These are phyloP conservation scores for Myrmecophaga tridactyla DNA, from an alignment of 2,113 vertebrate species.

Conservation along the genomic window DNA sequence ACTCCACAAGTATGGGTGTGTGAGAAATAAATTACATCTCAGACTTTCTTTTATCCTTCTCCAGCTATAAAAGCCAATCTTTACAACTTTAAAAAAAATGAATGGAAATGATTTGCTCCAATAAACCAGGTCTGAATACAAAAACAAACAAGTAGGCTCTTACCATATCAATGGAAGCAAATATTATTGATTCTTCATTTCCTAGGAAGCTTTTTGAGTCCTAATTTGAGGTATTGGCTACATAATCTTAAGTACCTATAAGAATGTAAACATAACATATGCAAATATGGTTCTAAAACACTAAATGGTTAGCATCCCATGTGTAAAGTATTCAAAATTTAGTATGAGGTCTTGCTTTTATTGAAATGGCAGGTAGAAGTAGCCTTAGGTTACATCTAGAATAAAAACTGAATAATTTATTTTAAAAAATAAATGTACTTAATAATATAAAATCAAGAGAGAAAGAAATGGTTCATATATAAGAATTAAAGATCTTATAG, in stretches of 20 bases:
- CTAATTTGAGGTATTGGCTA: not conserved
- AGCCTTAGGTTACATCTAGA: not conserved
- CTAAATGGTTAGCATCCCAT: not conserved
- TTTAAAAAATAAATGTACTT: not conserved
- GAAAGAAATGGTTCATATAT: not conserved
- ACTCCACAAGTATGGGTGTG: not conserved
- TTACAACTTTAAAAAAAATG: not conserved
- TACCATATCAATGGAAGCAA: not conserved
- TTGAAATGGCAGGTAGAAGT: not conserved
- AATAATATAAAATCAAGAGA: conserved; percentile 29
- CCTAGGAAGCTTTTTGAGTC: not conserved
- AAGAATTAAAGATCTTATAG: not conserved
- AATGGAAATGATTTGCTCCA: not conserved
- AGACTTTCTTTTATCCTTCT: not conserved
- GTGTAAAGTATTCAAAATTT: not conserved
- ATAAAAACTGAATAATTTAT: not conserved
- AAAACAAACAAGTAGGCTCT: not conserved
- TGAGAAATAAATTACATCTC: not conserved
- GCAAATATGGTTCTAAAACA: not conserved
- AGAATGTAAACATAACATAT: not conserved
- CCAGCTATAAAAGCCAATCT: not conserved
- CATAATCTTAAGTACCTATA: not conserved
- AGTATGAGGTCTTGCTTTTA: not conserved
- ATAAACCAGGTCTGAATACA: not conserved
- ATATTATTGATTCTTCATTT: not conserved